phyloP scores from a whole-genome alignment of 2,113 vertebrate species.

The Syngnathus typhle region DNA sequence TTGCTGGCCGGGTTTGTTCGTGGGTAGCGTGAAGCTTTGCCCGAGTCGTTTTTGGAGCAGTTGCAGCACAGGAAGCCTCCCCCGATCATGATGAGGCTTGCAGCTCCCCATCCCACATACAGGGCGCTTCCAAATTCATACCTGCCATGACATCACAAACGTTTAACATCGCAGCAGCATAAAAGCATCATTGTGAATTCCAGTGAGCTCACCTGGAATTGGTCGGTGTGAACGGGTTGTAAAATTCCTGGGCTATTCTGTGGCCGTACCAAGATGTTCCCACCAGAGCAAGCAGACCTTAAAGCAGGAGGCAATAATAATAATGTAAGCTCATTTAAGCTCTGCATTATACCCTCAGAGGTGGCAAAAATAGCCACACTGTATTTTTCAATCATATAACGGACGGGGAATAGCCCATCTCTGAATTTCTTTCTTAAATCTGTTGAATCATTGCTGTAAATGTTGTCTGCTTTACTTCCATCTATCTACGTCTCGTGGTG shows the following conservation, averaged over 20 bases:
- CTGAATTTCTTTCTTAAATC: too few relatives aligned
- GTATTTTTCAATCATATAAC: too few relatives aligned
- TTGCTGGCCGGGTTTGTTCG: constrained; percentile 68
- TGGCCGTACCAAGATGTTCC: constrained; percentile 88
- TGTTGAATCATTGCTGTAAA: too few relatives aligned
- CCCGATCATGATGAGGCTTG: constrained; percentile 79
- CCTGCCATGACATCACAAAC: constrained; percentile 54
- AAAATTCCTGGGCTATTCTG: constrained; percentile 81
- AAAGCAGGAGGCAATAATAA: neutral
- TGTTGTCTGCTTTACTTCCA: too few relatives aligned
- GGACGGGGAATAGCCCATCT: too few relatives aligned
- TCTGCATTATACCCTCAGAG: neutral
- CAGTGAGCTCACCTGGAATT: constrained; percentile 77
- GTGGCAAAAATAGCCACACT: too few relatives aligned
- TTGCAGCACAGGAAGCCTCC: constrained; percentile 85
- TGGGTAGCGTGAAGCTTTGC: constrained; percentile 71
- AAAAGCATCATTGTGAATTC: neutral
- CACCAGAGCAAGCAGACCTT: constrained; percentile 79
- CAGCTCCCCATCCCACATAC: constrained; percentile 86
- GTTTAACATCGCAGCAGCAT: neutral
- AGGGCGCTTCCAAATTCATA: constrained; percentile 92
- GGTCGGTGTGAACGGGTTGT: constrained; percentile 81
- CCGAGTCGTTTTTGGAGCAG: constrained; percentile 68
- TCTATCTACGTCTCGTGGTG: too few relatives aligned
- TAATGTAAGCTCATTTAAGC: neutral